Percentiles rank a stretch among this genome's conserved stretches.
Conservation (phyloP, 2,888 invertebrate species). For the Latrodectus hesperus region DNA sequence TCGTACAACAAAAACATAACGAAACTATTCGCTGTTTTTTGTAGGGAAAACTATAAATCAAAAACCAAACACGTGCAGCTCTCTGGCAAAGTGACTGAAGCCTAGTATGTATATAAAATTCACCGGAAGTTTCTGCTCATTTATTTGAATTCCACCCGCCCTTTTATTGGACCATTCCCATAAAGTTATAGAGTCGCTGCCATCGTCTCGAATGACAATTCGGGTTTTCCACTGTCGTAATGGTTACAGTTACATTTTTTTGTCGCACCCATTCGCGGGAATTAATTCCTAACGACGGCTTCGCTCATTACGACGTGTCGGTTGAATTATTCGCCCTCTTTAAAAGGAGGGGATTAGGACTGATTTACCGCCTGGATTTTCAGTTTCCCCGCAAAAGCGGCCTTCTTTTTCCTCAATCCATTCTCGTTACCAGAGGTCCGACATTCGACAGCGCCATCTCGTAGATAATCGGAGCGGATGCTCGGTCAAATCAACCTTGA, state of each 20-base stretch:
- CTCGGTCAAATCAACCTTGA: conserved; percentile 54
- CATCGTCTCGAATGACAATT: neutral
- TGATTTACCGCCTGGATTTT: conserved; percentile 65
- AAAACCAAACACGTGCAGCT: no score
- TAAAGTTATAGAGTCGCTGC: no score
- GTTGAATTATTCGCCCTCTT: conserved; percentile 59
- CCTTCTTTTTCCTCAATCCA: conserved; percentile 54
- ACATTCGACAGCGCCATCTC: conserved; percentile 56
- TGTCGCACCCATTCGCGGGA: neutral
- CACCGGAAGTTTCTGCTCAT: no score
- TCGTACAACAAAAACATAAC: no score
- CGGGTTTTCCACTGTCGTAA: neutral
- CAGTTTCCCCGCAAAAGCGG: conserved; percentile 17
- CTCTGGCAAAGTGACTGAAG: no score
- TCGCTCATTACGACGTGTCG: conserved; percentile 45
- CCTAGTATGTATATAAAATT: no score
- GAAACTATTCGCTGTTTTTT: no score
- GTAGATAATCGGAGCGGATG: conserved; percentile 50
- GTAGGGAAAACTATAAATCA: no score
- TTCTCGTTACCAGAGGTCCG: conserved; percentile 54
- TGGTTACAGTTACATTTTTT: conserved; percentile 18
- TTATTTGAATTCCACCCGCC: no score
- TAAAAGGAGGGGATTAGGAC: conserved; percentile 43
- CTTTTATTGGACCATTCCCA: no score
- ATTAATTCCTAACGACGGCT: conserved; percentile 46